Conservation (phyloP, 2,888 invertebrate genomes). For the Bimastos eiseni region DNA sequence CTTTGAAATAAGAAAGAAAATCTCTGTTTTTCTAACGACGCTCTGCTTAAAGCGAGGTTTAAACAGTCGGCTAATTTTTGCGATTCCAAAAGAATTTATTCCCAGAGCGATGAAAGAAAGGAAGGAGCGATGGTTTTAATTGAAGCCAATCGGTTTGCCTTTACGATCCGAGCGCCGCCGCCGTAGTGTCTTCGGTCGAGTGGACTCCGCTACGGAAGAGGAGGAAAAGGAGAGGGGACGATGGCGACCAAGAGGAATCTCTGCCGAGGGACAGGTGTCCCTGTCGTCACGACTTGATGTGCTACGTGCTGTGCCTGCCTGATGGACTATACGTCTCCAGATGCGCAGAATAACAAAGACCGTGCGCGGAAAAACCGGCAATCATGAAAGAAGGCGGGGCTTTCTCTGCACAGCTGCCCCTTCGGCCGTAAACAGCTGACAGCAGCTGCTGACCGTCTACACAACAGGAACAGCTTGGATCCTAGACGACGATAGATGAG, state of each 20-base stretch:
- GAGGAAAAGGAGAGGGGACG: too few species aligned
- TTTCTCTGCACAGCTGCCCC: neutral
- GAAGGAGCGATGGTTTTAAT: neutral
- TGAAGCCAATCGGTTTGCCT: neutral
- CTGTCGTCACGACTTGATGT: neutral
- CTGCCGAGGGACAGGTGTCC: slow-evolving; percentile 9
- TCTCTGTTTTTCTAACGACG: neutral
- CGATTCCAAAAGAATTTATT: neutral
- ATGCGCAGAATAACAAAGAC: neutral
- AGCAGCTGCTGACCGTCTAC: neutral
- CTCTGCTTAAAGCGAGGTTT: neutral
- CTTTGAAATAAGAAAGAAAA: neutral
- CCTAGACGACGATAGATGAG: neutral
- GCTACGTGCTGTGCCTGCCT: neutral
- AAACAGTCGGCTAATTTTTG: neutral
- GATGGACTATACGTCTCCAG: neutral
- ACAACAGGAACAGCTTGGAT: neutral
- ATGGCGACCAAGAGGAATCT: neutral
- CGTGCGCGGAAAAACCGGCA: neutral
- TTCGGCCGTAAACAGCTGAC: neutral
- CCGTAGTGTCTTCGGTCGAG: neutral
- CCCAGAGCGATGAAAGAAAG: neutral
- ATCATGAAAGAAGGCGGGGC: neutral
- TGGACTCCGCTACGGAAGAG: neutral
- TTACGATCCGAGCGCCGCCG: neutral